A percentile compares a stretch with the other conserved stretches of the same genome.
These are phyloP conservation scores for Corythornis madagascariensis DNA, from an alignment of 2,113 vertebrate species.

Conservation along the genomic window DNA sequence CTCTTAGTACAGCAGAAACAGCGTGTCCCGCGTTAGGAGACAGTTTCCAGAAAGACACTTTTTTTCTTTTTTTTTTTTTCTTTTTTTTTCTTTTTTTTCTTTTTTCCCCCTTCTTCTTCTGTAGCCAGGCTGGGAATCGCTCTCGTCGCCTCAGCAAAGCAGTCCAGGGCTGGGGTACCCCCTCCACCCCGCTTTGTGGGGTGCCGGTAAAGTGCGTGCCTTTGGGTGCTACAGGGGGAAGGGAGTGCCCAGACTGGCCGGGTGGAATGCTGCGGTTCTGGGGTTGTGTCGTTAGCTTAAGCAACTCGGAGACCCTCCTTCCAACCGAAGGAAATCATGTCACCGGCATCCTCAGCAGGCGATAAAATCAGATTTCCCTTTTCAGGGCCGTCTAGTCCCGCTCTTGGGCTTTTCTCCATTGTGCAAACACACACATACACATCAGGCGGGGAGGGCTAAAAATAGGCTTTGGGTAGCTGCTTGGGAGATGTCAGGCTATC, in stretches of 20 bases:
- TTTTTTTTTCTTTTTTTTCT: too few relatives aligned
- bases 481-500: conserved; percentile 33
- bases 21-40: not conserved
- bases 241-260: not conserved
- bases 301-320: conserved; percentile 40
- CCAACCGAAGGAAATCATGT: conserved; percentile 52
- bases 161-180: not conserved
- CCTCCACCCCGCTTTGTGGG: not conserved
- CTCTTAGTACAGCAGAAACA: not conserved
- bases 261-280: not conserved
- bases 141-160: not conserved
- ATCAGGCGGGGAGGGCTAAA: conserved; percentile 36
- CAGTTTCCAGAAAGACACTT: not conserved
- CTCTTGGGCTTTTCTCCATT: conserved; percentile 49
- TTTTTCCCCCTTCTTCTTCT: not conserved
- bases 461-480: conserved; percentile 49
- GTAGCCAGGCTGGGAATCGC: not conserved
- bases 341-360: conserved; percentile 30
- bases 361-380: conserved; percentile 70
- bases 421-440: conserved; percentile 23
- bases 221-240: not conserved
- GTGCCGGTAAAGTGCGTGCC: not conserved
- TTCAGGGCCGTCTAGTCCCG: conserved; percentile 21
- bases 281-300: conserved; percentile 3
- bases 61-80: too few relatives aligned